These are phyloP conservation scores for Ispidina lecontei DNA, from an alignment of 2,797 vertebrate genomes.

Conservation along the genomic window DNA sequence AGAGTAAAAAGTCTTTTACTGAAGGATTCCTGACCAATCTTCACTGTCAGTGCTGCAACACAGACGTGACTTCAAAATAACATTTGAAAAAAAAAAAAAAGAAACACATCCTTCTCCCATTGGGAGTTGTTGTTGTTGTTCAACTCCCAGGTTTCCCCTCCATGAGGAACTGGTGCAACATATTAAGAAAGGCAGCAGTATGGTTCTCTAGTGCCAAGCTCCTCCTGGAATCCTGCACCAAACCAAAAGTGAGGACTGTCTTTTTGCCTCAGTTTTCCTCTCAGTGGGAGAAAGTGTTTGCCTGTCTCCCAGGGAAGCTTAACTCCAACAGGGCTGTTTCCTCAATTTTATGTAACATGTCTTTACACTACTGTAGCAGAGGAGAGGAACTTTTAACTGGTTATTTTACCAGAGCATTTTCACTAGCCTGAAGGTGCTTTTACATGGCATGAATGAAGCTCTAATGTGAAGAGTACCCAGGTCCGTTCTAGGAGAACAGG, in stretches of 20 bases:
- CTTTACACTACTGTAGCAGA: not conserved
- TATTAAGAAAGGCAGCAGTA: not conserved
- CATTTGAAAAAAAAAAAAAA: not conserved
- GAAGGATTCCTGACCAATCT: conserved; percentile 6
- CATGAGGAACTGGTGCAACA: not conserved
- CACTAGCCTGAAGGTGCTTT: not conserved
- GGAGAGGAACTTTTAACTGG: not conserved
- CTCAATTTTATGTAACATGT: not conserved
- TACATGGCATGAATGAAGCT: not conserved
- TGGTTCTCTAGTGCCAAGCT: not conserved
- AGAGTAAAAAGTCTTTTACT: not conserved
- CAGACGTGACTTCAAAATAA: not conserved
- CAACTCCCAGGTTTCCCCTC: not conserved
- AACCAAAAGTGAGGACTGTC: not conserved
- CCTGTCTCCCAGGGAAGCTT: not conserved
- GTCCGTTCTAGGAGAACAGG: not conserved
- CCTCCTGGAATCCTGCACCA: not conserved
- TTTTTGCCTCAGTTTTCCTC: conserved; percentile 33
- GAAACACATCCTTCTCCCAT: not conserved
- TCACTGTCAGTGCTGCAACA: not conserved
- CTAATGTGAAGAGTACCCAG: not conserved
- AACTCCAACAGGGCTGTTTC: not conserved
- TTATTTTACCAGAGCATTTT: not conserved
- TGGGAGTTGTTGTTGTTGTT: not conserved
- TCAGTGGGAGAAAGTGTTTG: not conserved